A percentile compares a stretch with the other conserved stretches of the same genome.
Evolutionary conservation across 1,140 invertebrate genomes (phyloP).

Genomic region (Teleopsis dalmanni): DNA sequence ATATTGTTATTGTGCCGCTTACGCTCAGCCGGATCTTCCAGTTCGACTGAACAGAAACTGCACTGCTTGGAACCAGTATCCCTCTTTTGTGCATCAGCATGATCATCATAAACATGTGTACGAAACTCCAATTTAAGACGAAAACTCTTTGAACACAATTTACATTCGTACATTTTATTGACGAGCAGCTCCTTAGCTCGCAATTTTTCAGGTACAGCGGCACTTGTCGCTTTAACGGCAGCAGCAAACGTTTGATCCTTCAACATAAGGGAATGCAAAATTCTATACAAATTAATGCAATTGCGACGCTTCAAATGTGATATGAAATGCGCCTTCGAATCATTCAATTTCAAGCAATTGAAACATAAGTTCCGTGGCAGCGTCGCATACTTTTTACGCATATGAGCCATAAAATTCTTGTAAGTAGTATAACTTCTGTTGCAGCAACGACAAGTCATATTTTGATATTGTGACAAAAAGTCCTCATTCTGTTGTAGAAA

Average conservation of each 20-base stretch:
- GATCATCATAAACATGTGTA: constrained; percentile 41
- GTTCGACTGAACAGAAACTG: constrained; percentile 37
- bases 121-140: constrained; percentile 43
- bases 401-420: constrained; percentile 45
- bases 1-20: constrained; percentile 43
- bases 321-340: constrained; percentile 41
- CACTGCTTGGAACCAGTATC: constrained; percentile 35
- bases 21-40: constrained; percentile 37
- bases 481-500: constrained; percentile 40
- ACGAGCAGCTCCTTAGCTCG: constrained; percentile 39
- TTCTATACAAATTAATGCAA: constrained; percentile 39
- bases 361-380: constrained; percentile 41
- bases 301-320: constrained; percentile 42
- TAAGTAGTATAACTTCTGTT: constrained; percentile 36
- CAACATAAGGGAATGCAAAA: constrained; percentile 25
- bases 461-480: constrained; percentile 42
- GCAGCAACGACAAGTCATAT: constrained; percentile 42
- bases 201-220: constrained; percentile 29
- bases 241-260: constrained; percentile 20
- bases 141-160: constrained; percentile 38
- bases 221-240: constrained; percentile 7
- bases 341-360: constrained; percentile 42
- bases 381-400: constrained; percentile 40
- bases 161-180: constrained; percentile 42
- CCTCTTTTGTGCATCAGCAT: constrained; percentile 39